Evolutionary conservation across 2,113 vertebrate genomes (phyloP).

Genomic region (Eonycteris spelaea): DNA sequence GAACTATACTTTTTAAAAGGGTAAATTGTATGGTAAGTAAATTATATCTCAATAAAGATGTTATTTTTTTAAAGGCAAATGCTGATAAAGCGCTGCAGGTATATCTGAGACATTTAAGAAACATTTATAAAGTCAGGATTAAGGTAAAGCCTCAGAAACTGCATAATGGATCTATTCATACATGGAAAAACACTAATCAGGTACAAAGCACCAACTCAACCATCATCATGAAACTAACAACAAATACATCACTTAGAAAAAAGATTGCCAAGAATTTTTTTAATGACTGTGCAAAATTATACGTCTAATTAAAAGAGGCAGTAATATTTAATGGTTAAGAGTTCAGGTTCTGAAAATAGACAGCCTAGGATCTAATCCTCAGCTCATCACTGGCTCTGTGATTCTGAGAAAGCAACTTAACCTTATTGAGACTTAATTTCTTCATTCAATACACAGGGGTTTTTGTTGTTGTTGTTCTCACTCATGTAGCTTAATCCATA

Average conservation of each 20-base stretch:
- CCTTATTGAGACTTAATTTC: neutral
- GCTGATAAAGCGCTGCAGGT: neutral
- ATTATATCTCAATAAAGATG: neutral
- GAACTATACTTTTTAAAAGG: neutral
- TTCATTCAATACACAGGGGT: neutral
- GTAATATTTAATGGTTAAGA: neutral
- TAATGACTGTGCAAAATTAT: neutral
- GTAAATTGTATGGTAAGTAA: neutral
- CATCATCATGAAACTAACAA: neutral
- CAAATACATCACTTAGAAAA: neutral
- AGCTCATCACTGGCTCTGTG: neutral
- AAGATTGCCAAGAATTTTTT: neutral
- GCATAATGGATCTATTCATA: neutral
- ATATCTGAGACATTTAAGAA: neutral
- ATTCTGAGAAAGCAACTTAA: neutral
- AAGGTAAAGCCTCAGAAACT: neutral
- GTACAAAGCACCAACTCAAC: neutral
- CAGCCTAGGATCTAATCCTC: neutral
- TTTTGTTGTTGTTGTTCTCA: neutral
- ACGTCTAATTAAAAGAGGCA: neutral
- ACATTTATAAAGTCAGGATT: neutral
- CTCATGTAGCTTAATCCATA: neutral
- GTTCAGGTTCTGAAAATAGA: neutral
- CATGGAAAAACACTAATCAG: rapidly evolving
- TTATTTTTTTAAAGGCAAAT: conserved; percentile 11